Evolutionary conservation across 1,140 invertebrate species (phyloP), one percentile per base, ranked within the genome.

Genomic region (Drosophila lacteicornis): DNA sequence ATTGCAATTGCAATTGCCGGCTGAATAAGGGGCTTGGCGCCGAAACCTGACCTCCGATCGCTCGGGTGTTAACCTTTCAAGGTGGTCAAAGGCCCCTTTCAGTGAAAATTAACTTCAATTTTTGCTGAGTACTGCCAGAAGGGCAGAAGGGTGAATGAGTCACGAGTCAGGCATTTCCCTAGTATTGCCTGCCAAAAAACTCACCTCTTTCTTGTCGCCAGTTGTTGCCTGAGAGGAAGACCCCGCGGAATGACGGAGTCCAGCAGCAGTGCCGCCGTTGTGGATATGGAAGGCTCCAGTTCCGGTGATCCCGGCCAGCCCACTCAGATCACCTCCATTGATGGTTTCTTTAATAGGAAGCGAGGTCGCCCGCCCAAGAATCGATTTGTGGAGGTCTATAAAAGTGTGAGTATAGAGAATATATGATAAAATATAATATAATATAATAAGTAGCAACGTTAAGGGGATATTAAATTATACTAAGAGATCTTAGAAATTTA

Each of bases 301-400:
- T 50, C 53, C 0, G 13, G 17, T 11, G 50, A 56, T 36, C 58
- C 45, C 9, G 25, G 42, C 13, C 80, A 60, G 38, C 38, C 79
- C 60, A 85, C 91, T 11, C 91, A 92, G 71, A 92, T 92, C 43
- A 92, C 91, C 50, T 91, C 91, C 43, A 92, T 92, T 38, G 91
- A 92, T 63, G 91, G 91, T 3, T 92, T 92, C 56, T 98, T 98
- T 91, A 96, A 97, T 92, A 94, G 97, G 69, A 98, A 98, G 88
- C 94, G 98, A 33, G 98, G 98, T 65, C 94, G 98, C 59, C 98
- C 98, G 19, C 98, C 97, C 13, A 98, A 98, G 93, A 98, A 98
- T 92, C 94, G 97, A 4, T 95, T 98, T 15, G 97, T 98, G 53
- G 97, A 98, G 94, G 96, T 97, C 57, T 97, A 96, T 74, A 96